phyloP scores from a whole-genome alignment of 2,888 invertebrate species.

The Anthoptus insignis region DNA sequence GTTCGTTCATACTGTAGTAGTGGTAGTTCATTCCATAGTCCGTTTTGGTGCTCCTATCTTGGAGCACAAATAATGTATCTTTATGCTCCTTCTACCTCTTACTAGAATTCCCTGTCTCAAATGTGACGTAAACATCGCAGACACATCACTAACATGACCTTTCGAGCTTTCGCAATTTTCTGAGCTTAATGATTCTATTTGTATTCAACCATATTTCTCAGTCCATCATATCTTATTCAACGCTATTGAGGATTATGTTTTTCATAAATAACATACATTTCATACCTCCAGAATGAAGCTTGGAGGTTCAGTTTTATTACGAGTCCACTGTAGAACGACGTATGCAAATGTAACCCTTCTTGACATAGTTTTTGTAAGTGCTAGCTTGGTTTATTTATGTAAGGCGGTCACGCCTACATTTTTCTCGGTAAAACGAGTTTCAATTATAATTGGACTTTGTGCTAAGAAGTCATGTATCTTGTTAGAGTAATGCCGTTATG shows the following conservation, averaged over 20 bases:
- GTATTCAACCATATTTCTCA: not conserved
- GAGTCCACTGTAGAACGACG: constrained; percentile 5
- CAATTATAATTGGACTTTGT: constrained; percentile 16
- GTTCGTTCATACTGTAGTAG: too few relatives aligned
- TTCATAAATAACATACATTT: not conserved
- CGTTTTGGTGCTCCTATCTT: too few relatives aligned
- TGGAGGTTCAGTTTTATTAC: not conserved
- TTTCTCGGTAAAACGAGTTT: constrained; percentile 17
- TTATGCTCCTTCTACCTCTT: too few relatives aligned
- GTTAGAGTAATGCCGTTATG: too few relatives aligned
- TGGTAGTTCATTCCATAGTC: too few relatives aligned
- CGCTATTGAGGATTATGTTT: not conserved
- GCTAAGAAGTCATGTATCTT: not conserved
- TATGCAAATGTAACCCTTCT: constrained; percentile 25
- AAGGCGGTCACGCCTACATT: constrained; percentile 14
- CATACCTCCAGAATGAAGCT: not conserved
- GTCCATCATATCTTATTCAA: not conserved
- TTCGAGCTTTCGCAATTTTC: too few relatives aligned
- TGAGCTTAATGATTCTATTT: not conserved
- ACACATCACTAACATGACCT: too few relatives aligned
- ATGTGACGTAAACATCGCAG: too few relatives aligned
- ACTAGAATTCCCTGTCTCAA: too few relatives aligned
- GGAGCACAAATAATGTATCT: too few relatives aligned
- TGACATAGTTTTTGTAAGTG: constrained; percentile 23
- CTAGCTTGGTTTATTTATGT: constrained; percentile 16